phyloP scores from a whole-genome alignment of 2,797 vertebrate genomes.

The Pelochelys cantorii region DNA sequence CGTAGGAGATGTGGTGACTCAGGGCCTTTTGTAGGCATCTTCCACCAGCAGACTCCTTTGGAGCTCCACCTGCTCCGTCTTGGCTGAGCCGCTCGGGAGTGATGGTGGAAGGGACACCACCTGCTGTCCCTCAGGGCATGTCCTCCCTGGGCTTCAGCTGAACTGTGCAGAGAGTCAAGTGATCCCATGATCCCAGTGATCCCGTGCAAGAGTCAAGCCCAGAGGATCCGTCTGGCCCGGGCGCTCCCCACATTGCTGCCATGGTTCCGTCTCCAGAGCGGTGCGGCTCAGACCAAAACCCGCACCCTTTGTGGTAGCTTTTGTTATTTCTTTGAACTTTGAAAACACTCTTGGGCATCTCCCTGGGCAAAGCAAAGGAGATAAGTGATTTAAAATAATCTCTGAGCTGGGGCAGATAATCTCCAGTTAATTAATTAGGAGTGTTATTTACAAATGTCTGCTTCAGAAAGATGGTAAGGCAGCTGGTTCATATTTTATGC shows the following conservation, averaged over 20 bases:
- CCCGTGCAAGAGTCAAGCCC: background rate
- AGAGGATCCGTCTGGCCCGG: background rate
- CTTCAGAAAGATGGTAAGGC: background rate
- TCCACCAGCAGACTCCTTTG: background rate
- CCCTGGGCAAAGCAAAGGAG: too few relatives aligned
- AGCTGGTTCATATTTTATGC: background rate
- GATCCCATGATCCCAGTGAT: background rate
- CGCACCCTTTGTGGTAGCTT: background rate
- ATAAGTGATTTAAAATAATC: background rate
- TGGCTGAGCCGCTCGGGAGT: background rate
- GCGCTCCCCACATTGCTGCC: background rate
- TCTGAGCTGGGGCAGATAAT: background rate
- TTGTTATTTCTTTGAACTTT: background rate
- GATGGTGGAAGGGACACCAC: background rate
- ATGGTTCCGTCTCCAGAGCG: background rate
- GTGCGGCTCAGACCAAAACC: background rate
- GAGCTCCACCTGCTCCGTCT: background rate
- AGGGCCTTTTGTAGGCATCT: background rate
- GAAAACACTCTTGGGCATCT: background rate
- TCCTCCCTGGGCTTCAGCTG: background rate
- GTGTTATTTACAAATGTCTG: background rate
- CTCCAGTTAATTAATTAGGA: background rate
- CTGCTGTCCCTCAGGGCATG: background rate
- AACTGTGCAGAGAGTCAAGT: too few relatives aligned
- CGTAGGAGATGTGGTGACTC: rapidly evolving